Base-by-base conservation (phyloP, 2,888 invertebrate genomes). In the Acanthosepion pharaonis region DNA sequence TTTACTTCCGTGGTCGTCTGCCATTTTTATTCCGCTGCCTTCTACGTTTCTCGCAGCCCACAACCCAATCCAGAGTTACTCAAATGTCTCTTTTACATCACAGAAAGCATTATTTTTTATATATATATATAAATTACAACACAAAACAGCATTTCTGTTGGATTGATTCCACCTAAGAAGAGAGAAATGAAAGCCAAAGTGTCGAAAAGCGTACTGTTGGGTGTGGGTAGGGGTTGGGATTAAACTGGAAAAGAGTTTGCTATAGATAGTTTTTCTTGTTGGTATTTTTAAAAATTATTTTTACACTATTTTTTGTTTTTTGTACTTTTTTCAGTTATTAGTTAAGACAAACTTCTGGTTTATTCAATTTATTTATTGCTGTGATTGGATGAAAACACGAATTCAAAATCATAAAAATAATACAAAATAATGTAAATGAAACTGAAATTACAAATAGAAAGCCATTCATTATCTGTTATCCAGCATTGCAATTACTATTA, bases 61-160 rank as follows among this genome's bases (percentile, higher is more conserved):
- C 33, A 78, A 78, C 78, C n/a, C 78, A 78, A n/a, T 78, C 78
- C n/a, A 78, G 78, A 78, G 78, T 78, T n/a, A 78, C 78, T 78
- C n/a, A 78, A 78, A 78, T 78, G 78, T 78, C 78, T 78, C 78
- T 78, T 78, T n/a, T 78, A 78, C n/a, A 78, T n/a, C 78, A 78
- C 78, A 78, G 78, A 78, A 78, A 78, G 78, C 78, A 78, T 78
- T 78, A 5, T n/a, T n/a, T 15, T n/a, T 25, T 78, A 33, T 33
- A 33, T 33, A 33, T 78, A 4, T 28, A 25, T 78, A 78, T n/a
- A 78, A 78, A 78, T 78, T n/a, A 78, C n/a, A 33, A n/a, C 78
- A 78, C 78, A 78, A 78, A 78, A 78, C n/a, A 78, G 78, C 78
- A 78, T 78, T 59, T 78, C 78, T n/a, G 78, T 78, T n/a, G n/a